Conservation (phyloP, 2,113 vertebrate species). For the Neolamprologus cancellatus region DNA sequence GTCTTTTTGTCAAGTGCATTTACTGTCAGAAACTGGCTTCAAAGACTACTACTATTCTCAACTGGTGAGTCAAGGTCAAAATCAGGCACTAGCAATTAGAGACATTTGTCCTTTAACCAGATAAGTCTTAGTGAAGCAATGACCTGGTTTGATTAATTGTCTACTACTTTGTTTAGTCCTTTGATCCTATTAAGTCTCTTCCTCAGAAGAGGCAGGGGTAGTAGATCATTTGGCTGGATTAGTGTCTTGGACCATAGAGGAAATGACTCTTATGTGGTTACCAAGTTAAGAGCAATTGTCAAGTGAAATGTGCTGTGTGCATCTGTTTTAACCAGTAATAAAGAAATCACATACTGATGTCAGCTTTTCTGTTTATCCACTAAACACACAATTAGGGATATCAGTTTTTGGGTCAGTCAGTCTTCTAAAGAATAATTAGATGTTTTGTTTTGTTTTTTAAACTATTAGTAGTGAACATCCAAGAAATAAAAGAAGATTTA, state of each 20-base stretch:
- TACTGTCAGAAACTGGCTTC: not conserved
- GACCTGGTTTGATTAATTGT: not conserved
- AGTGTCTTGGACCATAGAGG: not conserved
- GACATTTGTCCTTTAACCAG: not conserved
- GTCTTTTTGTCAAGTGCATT: not conserved
- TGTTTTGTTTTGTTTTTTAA: accelerated
- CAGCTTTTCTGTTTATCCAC: not conserved
- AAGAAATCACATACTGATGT: not conserved
- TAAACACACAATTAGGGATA: not conserved
- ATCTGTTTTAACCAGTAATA: not conserved
- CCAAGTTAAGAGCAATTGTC: not conserved
- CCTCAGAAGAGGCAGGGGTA: not conserved
- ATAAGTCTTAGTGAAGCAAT: not conserved
- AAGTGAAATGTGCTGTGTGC: not conserved
- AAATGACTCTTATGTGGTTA: not conserved
- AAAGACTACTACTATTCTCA: not conserved
- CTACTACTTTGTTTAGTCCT: not conserved
- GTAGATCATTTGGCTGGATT: constrained; percentile 7
- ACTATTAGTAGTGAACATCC: not conserved
- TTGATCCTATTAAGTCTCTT: constrained; percentile 28
- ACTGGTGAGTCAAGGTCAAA: not conserved
- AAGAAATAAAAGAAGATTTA: not conserved
- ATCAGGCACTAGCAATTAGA: not conserved
- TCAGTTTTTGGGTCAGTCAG: not conserved
- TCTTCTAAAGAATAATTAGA: not conserved